phyloP scores from a whole-genome alignment of 2,888 invertebrate genomes.

The Bombylius major region DNA sequence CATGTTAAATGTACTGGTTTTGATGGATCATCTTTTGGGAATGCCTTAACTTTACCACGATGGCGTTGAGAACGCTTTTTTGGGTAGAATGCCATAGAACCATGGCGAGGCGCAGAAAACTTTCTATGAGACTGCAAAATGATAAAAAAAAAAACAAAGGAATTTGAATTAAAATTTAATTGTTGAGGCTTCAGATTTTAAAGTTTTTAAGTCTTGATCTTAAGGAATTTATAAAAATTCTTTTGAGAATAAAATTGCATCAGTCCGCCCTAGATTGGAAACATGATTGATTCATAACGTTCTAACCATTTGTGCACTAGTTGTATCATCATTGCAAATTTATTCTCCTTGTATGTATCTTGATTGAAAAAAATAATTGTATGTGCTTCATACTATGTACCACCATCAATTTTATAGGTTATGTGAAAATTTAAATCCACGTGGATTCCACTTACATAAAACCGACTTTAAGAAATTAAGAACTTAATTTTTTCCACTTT shows the following conservation, averaged over 20 bases:
- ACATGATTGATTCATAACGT: conserved; percentile 23
- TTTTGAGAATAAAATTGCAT: conserved; percentile 14
- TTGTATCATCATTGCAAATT: conserved; percentile 12
- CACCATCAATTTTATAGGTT: no score
- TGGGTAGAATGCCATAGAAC: conserved; percentile 99
- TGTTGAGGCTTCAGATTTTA: no score
- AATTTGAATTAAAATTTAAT: no score
- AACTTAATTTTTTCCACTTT: no score
- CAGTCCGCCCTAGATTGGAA: conserved; percentile 41
- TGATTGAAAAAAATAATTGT: no score
- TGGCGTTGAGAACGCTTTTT: conserved; percentile 94
- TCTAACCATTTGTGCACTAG: conserved; percentile 12
- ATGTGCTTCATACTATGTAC: no score
- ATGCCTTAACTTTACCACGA: conserved; percentile 98
- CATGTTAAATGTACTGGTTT: conserved; percentile 97
- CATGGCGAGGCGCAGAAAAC: conserved; percentile 99
- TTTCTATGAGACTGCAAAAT: conserved; percentile 88
- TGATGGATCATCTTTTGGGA: conserved; percentile 92
- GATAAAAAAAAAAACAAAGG: no score
- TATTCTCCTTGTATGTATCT: no score
- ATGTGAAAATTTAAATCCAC: no score
- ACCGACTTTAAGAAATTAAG: no score
- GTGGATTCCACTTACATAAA: no score
- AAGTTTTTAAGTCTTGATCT: no score
- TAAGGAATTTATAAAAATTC: background rate